These are phyloP conservation scores for Cotesia glomerata DNA, from an alignment of 1,140 invertebrate species.

Conservation along the genomic window DNA sequence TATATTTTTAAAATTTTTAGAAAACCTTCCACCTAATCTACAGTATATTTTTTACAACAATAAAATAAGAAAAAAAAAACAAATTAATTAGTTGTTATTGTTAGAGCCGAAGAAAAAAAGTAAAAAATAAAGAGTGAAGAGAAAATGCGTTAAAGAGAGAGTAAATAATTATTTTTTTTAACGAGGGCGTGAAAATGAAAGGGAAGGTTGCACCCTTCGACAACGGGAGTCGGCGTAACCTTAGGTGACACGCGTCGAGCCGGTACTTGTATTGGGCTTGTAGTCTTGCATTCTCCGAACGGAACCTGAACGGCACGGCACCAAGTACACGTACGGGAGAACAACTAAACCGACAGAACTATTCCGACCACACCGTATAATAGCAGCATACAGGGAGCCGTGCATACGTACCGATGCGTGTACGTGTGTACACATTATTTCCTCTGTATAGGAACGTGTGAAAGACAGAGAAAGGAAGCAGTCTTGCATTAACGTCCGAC, in stretches of 20 bases:
- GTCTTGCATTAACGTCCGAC: conserved; percentile 27
- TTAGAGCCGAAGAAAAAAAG: no score
- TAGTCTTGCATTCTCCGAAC: conserved; percentile 22
- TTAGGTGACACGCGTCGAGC: conserved; percentile 22
- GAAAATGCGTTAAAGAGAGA: neutral
- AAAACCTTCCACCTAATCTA: no score
- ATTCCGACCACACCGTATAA: neutral
- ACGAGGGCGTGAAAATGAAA: conserved; percentile 22
- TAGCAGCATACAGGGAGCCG: neutral
- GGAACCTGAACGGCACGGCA: neutral
- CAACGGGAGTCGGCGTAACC: conserved; percentile 20
- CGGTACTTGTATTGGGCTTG: neutral
- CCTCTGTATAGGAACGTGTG: neutral
- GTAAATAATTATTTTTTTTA: conserved; percentile 3
- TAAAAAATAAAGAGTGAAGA: neutral
- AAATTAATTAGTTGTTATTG: no score
- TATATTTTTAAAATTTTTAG: no score
- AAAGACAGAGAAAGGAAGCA: conserved; percentile 16
- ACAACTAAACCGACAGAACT: no score
- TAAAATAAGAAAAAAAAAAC: no score
- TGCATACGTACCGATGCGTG: neutral
- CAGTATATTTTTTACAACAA: no score
- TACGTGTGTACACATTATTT: neutral
- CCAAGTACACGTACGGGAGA: neutral
- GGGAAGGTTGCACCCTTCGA: conserved; percentile 20